phyloP scores from a whole-genome alignment of 2,113 vertebrate species.

The Eidolon helvum region DNA sequence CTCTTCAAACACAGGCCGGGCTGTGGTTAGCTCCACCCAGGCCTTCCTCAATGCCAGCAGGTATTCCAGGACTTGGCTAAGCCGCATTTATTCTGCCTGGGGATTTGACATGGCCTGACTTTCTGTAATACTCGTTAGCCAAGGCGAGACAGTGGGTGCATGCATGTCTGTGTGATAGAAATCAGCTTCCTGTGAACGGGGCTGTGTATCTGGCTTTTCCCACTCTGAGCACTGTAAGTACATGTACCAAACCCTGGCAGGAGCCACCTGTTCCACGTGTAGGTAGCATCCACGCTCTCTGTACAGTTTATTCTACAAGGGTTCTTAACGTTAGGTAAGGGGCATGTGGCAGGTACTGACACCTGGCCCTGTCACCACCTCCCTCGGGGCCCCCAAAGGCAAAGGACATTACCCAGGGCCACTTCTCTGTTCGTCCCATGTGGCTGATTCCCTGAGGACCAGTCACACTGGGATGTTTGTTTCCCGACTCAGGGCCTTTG shows the following conservation, averaged over 20 bases:
- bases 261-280: neutral
- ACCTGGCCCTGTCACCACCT: neutral
- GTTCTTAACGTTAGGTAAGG: neutral
- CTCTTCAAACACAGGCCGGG: neutral
- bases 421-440: neutral
- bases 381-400: neutral
- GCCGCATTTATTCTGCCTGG: neutral
- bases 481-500: neutral
- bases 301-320: fast-evolving
- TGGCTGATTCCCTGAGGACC: neutral
- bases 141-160: fast-evolving
- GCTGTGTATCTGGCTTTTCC: neutral
- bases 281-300: no score
- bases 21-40: neutral
- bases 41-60: neutral
- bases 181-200: neutral
- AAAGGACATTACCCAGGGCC: neutral
- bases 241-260: neutral
- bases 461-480: neutral
- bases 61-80: neutral
- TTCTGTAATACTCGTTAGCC: neutral
- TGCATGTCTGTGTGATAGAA: neutral
- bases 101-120: neutral
- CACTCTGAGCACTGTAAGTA: fast-evolving
- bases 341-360: neutral